Conservation (phyloP, 2,888 invertebrate genomes). For the Dermolepida albohirtum region DNA sequence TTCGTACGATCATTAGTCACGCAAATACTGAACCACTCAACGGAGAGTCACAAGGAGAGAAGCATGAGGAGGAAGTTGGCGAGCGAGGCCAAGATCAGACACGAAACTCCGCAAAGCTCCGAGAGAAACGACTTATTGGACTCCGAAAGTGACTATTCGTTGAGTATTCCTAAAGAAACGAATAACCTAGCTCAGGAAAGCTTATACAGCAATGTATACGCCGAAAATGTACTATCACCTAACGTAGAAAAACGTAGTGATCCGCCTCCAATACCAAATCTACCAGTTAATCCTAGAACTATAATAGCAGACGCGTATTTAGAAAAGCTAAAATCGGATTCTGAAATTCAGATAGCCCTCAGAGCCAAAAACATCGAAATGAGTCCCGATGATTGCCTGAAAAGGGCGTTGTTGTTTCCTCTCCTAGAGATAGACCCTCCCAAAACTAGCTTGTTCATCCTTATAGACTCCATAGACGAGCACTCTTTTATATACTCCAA, state of each 20-base stretch:
- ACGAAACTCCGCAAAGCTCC: not conserved
- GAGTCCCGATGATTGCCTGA: constrained; percentile 92
- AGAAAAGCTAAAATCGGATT: constrained; percentile 80
- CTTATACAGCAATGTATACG: constrained; percentile 59
- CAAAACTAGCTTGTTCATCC: constrained; percentile 83
- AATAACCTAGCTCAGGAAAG: constrained; percentile 56
- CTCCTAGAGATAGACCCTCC: constrained; percentile 88
- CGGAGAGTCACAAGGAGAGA: constrained; percentile 65
- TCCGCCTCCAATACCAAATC: constrained; percentile 65
- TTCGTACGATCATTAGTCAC: constrained; percentile 88
- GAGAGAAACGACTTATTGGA: constrained; percentile 25
- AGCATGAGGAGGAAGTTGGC: constrained; percentile 61
- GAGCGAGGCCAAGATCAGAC: constrained; percentile 51
- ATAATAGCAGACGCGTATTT: constrained; percentile 83
- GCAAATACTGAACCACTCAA: constrained; percentile 83
- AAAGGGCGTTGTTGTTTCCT: constrained; percentile 88
- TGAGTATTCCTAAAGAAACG: constrained; percentile 43
- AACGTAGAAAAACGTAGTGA: constrained; percentile 55
- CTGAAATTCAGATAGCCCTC: constrained; percentile 85
- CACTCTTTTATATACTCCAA: constrained; percentile 71
- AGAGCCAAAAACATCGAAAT: constrained; percentile 85
- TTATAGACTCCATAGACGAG: constrained; percentile 95
- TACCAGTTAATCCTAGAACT: constrained; percentile 71
- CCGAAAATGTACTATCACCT: constrained; percentile 55
- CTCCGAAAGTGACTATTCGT: constrained; percentile 39